Evolutionary conservation across 2,113 vertebrate genomes (phyloP).

Genomic region (Morone saxatilis): DNA sequence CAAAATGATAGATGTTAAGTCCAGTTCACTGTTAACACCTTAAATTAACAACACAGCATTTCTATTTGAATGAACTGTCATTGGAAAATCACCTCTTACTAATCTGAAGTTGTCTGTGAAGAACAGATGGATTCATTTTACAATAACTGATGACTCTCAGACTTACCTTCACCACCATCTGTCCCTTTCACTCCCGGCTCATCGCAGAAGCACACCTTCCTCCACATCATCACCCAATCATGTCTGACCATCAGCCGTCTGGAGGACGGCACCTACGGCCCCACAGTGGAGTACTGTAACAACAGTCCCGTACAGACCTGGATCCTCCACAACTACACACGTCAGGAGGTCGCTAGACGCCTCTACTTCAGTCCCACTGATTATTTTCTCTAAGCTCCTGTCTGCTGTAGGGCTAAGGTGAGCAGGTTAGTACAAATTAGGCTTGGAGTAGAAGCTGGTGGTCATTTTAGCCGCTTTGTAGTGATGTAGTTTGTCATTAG

Average conservation of each 20-base stretch:
- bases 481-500: slow-evolving; percentile 27
- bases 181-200: slow-evolving; percentile 68
- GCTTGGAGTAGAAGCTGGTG: slow-evolving; percentile 34
- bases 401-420: slow-evolving; percentile 49
- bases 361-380: slow-evolving; percentile 92
- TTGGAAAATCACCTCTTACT: neutral
- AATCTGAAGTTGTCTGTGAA: neutral
- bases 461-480: slow-evolving; percentile 22
- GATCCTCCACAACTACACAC: slow-evolving; percentile 90
- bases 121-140: slow-evolving; percentile 30
- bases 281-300: slow-evolving; percentile 91
- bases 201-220: slow-evolving; percentile 90
- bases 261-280: slow-evolving; percentile 88
- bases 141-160: slow-evolving; percentile 32
- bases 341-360: slow-evolving; percentile 89
- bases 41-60: neutral
- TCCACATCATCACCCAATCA: slow-evolving; percentile 93
- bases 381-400: slow-evolving; percentile 88
- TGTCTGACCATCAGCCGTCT: slow-evolving; percentile 92
- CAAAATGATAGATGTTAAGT: neutral
- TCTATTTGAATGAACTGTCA: neutral
- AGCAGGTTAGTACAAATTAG: slow-evolving; percentile 76
- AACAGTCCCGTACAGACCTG: slow-evolving; percentile 88
- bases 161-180: slow-evolving; percentile 62
- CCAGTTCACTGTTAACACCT: neutral